These are phyloP conservation scores for Rhizomys pruinosus DNA, from an alignment of 2,113 vertebrate genomes.

Conservation along the genomic window DNA sequence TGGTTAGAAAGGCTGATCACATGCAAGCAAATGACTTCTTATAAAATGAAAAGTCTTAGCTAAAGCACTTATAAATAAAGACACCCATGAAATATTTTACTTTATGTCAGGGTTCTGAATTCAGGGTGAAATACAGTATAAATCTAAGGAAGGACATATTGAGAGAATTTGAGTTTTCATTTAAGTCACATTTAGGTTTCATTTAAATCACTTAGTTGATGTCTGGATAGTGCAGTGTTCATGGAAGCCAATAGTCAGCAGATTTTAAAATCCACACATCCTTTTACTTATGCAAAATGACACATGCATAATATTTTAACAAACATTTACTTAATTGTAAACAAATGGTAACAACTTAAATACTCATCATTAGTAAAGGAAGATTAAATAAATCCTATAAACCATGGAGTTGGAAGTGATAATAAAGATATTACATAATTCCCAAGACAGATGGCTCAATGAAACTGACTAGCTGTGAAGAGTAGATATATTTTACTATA, in stretches of 20 bases:
- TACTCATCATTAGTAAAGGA: not conserved
- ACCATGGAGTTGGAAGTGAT: not conserved
- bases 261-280: not conserved
- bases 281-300: not conserved
- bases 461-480: not conserved
- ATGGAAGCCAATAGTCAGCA: not conserved
- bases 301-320: not conserved
- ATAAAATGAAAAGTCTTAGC: slow-evolving; percentile 12
- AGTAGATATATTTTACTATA: not conserved
- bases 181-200: not conserved
- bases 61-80: not conserved
- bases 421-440: not conserved
- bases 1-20: not conserved
- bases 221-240: not conserved
- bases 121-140: not conserved
- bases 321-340: not conserved
- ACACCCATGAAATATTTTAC: not conserved
- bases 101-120: slow-evolving; percentile 16
- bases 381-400: not conserved
- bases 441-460: not conserved
- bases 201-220: not conserved
- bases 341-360: not conserved
- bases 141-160: not conserved
- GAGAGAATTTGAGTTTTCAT: not conserved
- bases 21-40: not conserved